Evolutionary conservation across 2,113 vertebrate species (phyloP).

Genomic region (Rhynchomys soricoides): DNA sequence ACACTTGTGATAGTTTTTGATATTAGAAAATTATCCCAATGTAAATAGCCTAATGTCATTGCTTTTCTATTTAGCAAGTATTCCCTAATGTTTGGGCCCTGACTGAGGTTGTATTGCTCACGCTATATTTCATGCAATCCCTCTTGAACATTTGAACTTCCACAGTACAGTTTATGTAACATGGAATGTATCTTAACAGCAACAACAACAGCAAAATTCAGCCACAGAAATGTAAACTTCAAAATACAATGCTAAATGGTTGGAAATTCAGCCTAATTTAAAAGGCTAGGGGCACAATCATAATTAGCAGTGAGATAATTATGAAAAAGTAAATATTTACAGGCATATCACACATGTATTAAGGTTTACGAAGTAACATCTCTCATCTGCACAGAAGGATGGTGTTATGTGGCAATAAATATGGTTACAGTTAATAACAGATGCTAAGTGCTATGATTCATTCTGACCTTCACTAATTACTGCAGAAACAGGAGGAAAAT

Average conservation of each 20-base stretch:
- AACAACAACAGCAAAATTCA: slow-evolving; percentile 36
- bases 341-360: slow-evolving; percentile 76
- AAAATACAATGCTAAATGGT: slow-evolving; percentile 50
- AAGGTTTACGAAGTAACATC: slow-evolving; percentile 62
- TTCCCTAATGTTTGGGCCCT: not conserved
- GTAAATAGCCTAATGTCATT: slow-evolving; percentile 10
- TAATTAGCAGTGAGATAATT: slow-evolving; percentile 77
- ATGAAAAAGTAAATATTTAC: slow-evolving; percentile 82
- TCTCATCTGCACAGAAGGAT: slow-evolving; percentile 62
- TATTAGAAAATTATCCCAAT: not conserved
- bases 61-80: slow-evolving; percentile 48
- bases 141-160: slow-evolving; percentile 9
- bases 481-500: slow-evolving; percentile 3
- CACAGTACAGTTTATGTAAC: not conserved
- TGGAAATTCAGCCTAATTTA: slow-evolving; percentile 73
- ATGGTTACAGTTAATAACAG: slow-evolving; percentile 71
- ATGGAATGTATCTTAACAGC: not conserved
- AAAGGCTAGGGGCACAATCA: slow-evolving; percentile 58
- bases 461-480: slow-evolving; percentile 72
- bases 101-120: not conserved
- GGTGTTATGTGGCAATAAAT: slow-evolving; percentile 74
- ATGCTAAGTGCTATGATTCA: slow-evolving; percentile 76
- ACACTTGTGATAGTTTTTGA: not conserved
- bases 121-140: not conserved
- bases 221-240: slow-evolving; percentile 49